These are phyloP conservation scores for Mionectes macconnelli DNA, from an alignment of 2,113 vertebrate genomes.

Conservation along the genomic window DNA sequence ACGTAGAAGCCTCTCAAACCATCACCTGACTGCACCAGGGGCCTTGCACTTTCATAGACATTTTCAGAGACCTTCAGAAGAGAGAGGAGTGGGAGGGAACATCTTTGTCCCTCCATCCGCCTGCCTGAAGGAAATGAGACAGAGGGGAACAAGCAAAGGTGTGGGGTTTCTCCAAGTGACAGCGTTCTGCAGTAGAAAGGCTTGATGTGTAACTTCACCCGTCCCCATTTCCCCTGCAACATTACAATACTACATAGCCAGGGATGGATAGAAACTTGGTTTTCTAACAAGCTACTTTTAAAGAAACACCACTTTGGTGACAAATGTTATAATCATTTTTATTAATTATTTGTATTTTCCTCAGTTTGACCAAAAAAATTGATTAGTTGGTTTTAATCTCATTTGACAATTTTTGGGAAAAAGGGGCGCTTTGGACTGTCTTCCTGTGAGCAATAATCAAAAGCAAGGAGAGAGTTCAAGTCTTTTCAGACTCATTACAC, in stretches of 20 bases:
- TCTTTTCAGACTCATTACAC: background rate
- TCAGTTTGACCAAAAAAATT: background rate
- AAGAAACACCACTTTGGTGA: background rate
- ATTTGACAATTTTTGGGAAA: background rate
- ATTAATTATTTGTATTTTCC: background rate
- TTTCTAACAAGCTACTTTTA: background rate
- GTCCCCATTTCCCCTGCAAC: background rate
- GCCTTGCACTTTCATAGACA: rapidly evolving
- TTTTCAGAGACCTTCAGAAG: background rate
- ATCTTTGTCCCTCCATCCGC: background rate
- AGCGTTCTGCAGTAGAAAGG: background rate
- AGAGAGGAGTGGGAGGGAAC: background rate
- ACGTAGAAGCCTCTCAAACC: background rate
- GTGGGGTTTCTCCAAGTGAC: rapidly evolving
- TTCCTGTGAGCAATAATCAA: background rate
- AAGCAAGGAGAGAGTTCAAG: background rate
- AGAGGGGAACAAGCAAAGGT: background rate
- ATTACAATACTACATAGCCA: background rate
- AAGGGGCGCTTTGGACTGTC: background rate
- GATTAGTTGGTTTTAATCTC: background rate
- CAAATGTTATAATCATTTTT: background rate
- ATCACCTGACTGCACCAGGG: background rate
- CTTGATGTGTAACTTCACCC: background rate
- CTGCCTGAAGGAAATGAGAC: background rate
- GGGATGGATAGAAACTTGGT: background rate